phyloP scores from a whole-genome alignment of 35 echinoderm and acorn worm genomes.

The Anneissia japonica region DNA sequence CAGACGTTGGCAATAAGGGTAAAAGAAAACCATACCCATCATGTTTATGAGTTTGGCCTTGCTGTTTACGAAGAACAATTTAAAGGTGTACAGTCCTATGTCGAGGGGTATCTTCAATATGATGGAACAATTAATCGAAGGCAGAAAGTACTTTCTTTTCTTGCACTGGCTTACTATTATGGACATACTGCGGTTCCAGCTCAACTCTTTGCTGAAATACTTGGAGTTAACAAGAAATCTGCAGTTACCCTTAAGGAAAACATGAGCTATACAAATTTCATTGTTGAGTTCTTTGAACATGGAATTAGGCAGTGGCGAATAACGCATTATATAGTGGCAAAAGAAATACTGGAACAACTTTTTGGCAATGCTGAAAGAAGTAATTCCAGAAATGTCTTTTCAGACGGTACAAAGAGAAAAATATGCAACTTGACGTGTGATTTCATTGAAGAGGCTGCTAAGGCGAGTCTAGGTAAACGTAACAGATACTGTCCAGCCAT shows the following conservation, averaged over 20 bases:
- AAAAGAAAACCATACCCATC: background rate
- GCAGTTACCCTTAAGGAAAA: background rate
- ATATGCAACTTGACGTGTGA: background rate
- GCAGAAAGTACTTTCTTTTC: slow-evolving; percentile 22
- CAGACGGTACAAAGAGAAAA: background rate
- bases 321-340: slow-evolving; percentile 35
- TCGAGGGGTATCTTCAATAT: slow-evolving; percentile 5
- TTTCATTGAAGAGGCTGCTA: slow-evolving; percentile 6
- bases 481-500: background rate
- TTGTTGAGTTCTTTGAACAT: slow-evolving; percentile 13
- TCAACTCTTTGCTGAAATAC: slow-evolving; percentile 20
- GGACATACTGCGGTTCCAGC: slow-evolving; percentile 21
- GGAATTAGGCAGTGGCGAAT: slow-evolving; percentile 19
- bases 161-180: slow-evolving; percentile 32
- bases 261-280: slow-evolving; percentile 1
- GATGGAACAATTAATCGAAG: background rate
- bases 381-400: background rate
- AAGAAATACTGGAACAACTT: slow-evolving; percentile 39
- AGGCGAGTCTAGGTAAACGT: background rate
- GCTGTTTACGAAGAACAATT: slow-evolving; percentile 7
- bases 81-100: slow-evolving; percentile 22
- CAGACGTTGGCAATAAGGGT: background rate
- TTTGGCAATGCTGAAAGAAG: background rate
- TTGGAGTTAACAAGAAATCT: slow-evolving; percentile 8
- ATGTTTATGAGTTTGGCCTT: slow-evolving; percentile 42